Base-by-base conservation (phyloP, 2,888 invertebrate genomes). In the Allophyes oxyacanthae region DNA sequence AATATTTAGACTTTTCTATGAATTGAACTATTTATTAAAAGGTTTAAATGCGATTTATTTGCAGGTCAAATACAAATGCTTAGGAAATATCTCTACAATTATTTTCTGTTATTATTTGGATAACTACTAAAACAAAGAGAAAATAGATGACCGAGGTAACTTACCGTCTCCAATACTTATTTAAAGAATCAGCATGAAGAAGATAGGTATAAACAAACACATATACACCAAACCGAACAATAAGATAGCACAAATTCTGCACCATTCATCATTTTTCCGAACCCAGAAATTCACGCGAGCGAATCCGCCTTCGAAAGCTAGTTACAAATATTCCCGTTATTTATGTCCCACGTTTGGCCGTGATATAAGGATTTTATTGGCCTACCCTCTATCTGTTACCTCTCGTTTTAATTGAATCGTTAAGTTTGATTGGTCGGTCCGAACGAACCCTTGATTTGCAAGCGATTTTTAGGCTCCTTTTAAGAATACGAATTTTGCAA, bases 311-410 rank as follows among this genome's bases (percentile, higher is more conserved):
- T 52, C 51, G 20, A 59, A 58, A 38, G 45, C 58, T 60, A 57
- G 64, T 68, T 46, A 62, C 56, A 74, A 71, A 74, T 71, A 72
- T 69, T 60, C 57, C 50, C 73, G 80, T 84, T 83, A 89, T 90
- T 89, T 84, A 89, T 88, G 82, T 74, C 69, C 77, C 82, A 75
- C 84, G 86, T 82, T 83, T 77, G 75, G 78, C 69, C 30, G 64
- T 71, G 87, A 88, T 89, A 87, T 82, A 79, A 83, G 88, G 87
- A 82, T 88, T 90, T 86, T 84, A 86, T 85, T 84, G 80, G 77
- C 62, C 46, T 55, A 41, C 61, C 73, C 68, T 63, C 72, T 74
- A 78, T 75, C 77, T 78, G 61, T 72, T 74, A 79, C 79, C 75
- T 84, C 78, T 80, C 67, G 60, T 78, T 87, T 86, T 86, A 88